These are phyloP conservation scores for Monodelphis domestica DNA, from an alignment of 2,797 vertebrate species.

Conservation along the genomic window DNA sequence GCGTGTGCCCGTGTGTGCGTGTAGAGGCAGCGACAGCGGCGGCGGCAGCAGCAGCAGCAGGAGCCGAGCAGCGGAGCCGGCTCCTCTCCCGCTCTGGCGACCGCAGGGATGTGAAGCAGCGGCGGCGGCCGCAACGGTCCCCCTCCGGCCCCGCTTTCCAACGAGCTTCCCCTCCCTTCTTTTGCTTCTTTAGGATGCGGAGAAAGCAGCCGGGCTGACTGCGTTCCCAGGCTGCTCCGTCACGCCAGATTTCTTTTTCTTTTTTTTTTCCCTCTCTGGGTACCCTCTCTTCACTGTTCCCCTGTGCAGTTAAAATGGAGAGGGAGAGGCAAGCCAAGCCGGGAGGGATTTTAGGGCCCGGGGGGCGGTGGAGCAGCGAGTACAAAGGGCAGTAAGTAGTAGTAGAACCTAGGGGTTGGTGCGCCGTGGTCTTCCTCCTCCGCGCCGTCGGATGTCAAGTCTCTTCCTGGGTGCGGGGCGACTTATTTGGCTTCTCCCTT, in stretches of 20 bases:
- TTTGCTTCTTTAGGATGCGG: conserved; percentile 43
- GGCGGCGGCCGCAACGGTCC: not conserved
- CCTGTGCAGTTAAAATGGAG: conserved; percentile 8
- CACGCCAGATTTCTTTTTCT: conserved; percentile 47
- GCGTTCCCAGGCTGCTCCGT: conserved; percentile 38
- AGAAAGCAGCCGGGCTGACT: conserved; percentile 50
- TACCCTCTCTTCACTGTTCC: conserved; percentile 51
- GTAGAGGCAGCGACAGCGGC: conserved; percentile 4
- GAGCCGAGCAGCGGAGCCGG: conserved; percentile 48
- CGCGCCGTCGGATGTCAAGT: conserved; percentile 6
- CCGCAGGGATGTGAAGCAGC: not conserved
- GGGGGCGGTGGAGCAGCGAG: conserved; percentile 41
- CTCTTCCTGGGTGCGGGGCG: conserved; percentile 11
- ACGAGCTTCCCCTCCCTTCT: conserved; percentile 31
- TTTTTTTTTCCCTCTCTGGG: conserved; percentile 8
- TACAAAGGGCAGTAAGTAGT: conserved; percentile 63
- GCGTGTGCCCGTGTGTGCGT: conserved; percentile 29
- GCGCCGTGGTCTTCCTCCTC: not conserved
- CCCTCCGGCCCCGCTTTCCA: conserved; percentile 21
- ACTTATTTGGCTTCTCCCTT: not conserved
- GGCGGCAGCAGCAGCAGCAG: not conserved
- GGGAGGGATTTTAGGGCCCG: conserved; percentile 39
- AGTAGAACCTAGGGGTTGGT: not conserved
- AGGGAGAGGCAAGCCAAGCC: not conserved
- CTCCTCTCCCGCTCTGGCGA: conserved; percentile 10